A percentile compares a stretch with the other conserved stretches of the same genome.
phyloP scores from a whole-genome alignment of 2,888 invertebrate genomes.

The Alentia gelatinosa region DNA sequence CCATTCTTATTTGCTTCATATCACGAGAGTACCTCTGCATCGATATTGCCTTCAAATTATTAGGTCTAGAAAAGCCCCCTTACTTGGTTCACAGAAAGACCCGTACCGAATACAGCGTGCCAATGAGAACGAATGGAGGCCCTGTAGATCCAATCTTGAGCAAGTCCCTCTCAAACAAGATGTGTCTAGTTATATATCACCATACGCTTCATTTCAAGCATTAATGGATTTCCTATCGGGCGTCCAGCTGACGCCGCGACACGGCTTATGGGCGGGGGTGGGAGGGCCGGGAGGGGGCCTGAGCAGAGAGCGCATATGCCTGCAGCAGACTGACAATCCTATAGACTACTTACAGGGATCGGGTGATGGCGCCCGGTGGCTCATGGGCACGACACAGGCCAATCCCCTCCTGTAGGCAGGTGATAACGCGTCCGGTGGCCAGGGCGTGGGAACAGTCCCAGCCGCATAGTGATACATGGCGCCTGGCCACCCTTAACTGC shows the following conservation, averaged over 20 bases:
- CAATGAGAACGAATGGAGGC: too few relatives aligned
- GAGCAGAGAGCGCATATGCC: constrained; percentile 3
- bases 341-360: constrained; percentile 30
- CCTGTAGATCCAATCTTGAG: too few relatives aligned
- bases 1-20: too few relatives aligned
- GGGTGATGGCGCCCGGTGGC: not conserved
- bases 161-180: too few relatives aligned
- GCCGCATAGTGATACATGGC: not conserved
- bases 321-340: not conserved
- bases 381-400: constrained; percentile 25
- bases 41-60: too few relatives aligned
- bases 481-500: not conserved
- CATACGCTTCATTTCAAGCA: not conserved
- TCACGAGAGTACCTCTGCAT: too few relatives aligned
- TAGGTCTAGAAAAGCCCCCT: too few relatives aligned
- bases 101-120: too few relatives aligned
- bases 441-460: not conserved
- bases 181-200: not conserved
- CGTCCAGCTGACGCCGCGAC: not conserved
- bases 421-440: not conserved
- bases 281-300: not conserved
- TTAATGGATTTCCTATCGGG: not conserved
- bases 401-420: constrained; percentile 22
- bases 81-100: too few relatives aligned
- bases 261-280: not conserved